Conservation (phyloP, 2,113 vertebrate genomes). For the Saguinus imperator region DNA sequence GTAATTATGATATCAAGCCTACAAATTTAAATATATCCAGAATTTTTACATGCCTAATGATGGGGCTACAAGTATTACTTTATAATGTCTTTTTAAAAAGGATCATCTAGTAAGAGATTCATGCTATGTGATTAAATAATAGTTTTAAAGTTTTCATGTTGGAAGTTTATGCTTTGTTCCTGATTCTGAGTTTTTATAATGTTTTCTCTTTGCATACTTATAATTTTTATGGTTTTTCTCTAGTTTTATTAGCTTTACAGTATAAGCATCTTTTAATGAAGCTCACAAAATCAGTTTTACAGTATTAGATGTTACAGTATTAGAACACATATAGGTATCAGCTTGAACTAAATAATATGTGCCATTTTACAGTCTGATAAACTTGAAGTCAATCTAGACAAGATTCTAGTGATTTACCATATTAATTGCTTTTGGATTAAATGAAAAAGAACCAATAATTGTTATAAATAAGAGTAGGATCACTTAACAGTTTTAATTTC, state of each 20-base stretch:
- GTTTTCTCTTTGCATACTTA: not conserved
- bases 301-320: not conserved
- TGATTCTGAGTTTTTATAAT: not conserved
- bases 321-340: conserved; percentile 11
- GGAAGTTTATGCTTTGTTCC: not conserved
- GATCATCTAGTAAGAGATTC: conserved; percentile 4
- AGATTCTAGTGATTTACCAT: conserved; percentile 19
- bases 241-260: not conserved
- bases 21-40: not conserved
- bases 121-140: conserved; percentile 21
- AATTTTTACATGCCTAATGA: not conserved
- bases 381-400: not conserved
- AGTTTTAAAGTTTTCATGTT: not conserved
- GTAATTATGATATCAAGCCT: not conserved
- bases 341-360: not conserved
- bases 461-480: not conserved
- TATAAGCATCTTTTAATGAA: not conserved
- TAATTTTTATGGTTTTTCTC: conserved; percentile 5
- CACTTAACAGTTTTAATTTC: not conserved
- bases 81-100: not conserved
- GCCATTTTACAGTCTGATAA: not conserved
- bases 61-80: not conserved
- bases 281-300: not conserved
- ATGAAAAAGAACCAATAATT: not conserved
- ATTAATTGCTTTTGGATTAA: not conserved